Percentiles rank a stretch among this genome's conserved stretches.
phyloP scores from a whole-genome alignment of 1,140 invertebrate genomes.

The Drosophila orena region DNA sequence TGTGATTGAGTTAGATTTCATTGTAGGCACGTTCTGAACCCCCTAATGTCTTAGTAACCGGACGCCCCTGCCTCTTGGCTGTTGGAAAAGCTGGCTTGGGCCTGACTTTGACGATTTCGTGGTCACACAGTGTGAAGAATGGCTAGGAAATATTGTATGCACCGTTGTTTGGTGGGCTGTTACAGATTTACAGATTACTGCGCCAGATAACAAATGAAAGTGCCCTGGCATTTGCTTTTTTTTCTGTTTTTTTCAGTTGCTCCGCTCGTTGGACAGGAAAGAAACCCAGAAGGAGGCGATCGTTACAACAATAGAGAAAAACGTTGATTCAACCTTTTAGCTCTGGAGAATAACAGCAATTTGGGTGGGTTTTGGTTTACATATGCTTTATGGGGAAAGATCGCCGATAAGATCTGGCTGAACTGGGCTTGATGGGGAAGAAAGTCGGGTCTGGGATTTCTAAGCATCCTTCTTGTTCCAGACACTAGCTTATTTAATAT shows the following conservation, averaged over 20 bases:
- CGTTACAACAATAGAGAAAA: slow-evolving; percentile 32
- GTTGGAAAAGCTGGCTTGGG: slow-evolving; percentile 61
- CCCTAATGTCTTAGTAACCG: neutral
- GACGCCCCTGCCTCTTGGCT: slow-evolving; percentile 12
- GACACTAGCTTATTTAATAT: neutral
- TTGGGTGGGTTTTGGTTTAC: slow-evolving; percentile 46
- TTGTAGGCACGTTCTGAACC: neutral
- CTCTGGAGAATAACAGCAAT: slow-evolving; percentile 45
- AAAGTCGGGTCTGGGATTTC: slow-evolving; percentile 28
- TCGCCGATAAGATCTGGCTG: slow-evolving; percentile 40
- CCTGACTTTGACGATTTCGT: slow-evolving; percentile 77
- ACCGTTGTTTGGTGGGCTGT: slow-evolving; percentile 76
- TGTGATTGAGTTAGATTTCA: no score
- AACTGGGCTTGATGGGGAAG: slow-evolving; percentile 37
- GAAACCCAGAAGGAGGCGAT: slow-evolving; percentile 42
- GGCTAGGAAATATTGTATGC: slow-evolving; percentile 79
- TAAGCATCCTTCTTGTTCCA: neutral
- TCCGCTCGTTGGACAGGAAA: slow-evolving; percentile 47
- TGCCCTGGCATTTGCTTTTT: slow-evolving; percentile 65
- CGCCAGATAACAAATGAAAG: slow-evolving; percentile 79
- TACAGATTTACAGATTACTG: slow-evolving; percentile 71
- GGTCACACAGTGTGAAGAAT: slow-evolving; percentile 83
- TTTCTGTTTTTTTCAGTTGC: slow-evolving; percentile 25
- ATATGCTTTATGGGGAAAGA: slow-evolving; percentile 58
- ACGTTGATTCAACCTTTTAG: slow-evolving; percentile 37